Conservation (phyloP, 2,888 invertebrate genomes). For the Agrotis segetum region DNA sequence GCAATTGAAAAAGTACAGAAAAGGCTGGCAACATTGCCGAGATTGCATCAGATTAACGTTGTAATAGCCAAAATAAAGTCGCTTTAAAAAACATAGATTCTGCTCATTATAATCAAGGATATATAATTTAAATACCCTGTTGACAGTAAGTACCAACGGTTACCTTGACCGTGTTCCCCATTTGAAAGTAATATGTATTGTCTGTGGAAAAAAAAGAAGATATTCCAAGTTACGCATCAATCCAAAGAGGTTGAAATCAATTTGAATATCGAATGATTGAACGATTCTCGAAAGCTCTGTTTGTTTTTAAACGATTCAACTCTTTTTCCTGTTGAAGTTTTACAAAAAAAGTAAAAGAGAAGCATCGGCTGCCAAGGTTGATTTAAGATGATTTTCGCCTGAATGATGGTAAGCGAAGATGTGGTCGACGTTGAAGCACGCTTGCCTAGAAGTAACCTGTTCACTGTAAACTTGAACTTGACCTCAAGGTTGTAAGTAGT, state of each 20-base stretch:
- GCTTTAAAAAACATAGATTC: not conserved
- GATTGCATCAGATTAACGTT: too few species aligned
- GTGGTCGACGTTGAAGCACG: too few species aligned
- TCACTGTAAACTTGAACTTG: too few species aligned
- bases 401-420: too few species aligned
- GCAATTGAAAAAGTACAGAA: too few species aligned
- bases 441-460: too few species aligned
- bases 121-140: not conserved
- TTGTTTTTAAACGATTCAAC: not conserved
- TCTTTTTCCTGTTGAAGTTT: not conserved
- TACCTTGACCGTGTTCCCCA: conserved; percentile 42
- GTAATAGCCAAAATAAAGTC: too few species aligned
- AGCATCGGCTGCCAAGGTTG: too few species aligned
- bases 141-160: not conserved
- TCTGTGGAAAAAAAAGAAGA: conserved; percentile 22
- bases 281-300: conserved; percentile 28
- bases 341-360: too few species aligned
- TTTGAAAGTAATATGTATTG: conserved; percentile 46
- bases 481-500: too few species aligned
- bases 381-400: too few species aligned
- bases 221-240: conserved; percentile 23
- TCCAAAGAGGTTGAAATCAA: conserved; percentile 18
- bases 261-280: conserved; percentile 37
- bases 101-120: not conserved
- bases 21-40: too few species aligned